Conservation (phyloP, 1,140 invertebrate genomes). For the Sesamia nonagrioides region DNA sequence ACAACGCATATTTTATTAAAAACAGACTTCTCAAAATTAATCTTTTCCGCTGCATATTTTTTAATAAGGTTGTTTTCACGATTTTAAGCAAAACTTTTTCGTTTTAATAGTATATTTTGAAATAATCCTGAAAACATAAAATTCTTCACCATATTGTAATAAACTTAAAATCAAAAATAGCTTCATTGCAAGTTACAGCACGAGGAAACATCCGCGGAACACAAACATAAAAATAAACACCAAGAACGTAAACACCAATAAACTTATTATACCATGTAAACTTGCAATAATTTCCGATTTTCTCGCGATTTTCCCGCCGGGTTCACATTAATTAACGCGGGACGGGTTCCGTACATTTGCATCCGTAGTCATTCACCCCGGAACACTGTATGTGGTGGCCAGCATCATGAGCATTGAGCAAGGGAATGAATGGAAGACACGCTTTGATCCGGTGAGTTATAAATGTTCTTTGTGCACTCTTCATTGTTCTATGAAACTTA, state of each 20-base stretch:
- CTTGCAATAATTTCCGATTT: constrained; percentile 57
- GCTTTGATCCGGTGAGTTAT: constrained; percentile 14
- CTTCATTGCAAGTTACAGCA: neutral
- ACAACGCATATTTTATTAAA: no score
- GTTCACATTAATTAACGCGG: constrained; percentile 62
- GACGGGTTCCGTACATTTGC: constrained; percentile 68
- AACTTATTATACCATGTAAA: constrained; percentile 18
- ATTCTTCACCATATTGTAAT: no score
- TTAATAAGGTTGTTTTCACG: no score
- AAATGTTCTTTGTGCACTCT: neutral
- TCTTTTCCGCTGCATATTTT: no score
- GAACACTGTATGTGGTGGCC: constrained; percentile 42
- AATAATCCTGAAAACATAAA: no score
- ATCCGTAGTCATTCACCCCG: constrained; percentile 70
- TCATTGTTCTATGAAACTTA: constrained; percentile 6
- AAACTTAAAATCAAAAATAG: no score
- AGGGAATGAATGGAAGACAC: constrained; percentile 12
- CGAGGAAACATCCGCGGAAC: neutral
- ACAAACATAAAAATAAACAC: neutral
- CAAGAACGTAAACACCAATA: constrained; percentile 12
- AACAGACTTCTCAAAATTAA: no score
- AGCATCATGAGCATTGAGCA: constrained; percentile 22
- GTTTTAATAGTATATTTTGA: no score
- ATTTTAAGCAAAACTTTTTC: no score
- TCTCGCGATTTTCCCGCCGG: constrained; percentile 55